Conservation (phyloP, 2,113 vertebrate species). For the Malurus melanocephalus region DNA sequence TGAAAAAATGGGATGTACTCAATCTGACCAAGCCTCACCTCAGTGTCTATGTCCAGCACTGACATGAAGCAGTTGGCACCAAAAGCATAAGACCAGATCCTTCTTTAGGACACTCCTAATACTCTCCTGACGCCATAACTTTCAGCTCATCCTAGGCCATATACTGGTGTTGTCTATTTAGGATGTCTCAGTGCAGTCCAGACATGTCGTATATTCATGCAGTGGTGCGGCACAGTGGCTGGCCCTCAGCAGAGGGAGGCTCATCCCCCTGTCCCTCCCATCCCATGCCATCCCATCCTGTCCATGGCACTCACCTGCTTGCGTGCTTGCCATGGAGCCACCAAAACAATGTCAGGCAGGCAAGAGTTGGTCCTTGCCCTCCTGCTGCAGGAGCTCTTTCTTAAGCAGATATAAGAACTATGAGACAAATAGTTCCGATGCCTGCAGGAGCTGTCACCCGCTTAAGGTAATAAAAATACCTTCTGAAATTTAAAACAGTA, state of each 20-base stretch:
- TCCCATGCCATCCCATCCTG: no score
- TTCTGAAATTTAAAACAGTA: background rate
- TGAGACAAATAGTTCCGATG: background rate
- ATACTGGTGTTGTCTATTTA: fast-evolving
- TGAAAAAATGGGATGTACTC: fast-evolving
- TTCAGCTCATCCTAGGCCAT: background rate
- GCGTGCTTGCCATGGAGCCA: background rate
- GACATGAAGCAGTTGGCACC: background rate
- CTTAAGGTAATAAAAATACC: background rate
- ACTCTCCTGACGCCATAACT: background rate
- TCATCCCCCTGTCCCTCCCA: background rate
- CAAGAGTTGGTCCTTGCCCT: background rate
- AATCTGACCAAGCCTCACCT: fast-evolving
- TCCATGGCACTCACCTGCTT: background rate
- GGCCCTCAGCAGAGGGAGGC: background rate
- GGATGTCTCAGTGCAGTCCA: background rate
- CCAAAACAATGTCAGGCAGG: background rate
- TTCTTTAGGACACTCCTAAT: background rate
- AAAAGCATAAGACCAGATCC: background rate
- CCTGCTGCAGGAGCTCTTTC: background rate
- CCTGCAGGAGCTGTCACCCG: background rate
- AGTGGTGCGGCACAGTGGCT: fast-evolving
- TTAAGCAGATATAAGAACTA: background rate
- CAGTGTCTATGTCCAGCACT: background rate
- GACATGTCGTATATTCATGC: background rate